phyloP scores from a whole-genome alignment of 1,140 invertebrate genomes.

The Aphis craccivora region DNA sequence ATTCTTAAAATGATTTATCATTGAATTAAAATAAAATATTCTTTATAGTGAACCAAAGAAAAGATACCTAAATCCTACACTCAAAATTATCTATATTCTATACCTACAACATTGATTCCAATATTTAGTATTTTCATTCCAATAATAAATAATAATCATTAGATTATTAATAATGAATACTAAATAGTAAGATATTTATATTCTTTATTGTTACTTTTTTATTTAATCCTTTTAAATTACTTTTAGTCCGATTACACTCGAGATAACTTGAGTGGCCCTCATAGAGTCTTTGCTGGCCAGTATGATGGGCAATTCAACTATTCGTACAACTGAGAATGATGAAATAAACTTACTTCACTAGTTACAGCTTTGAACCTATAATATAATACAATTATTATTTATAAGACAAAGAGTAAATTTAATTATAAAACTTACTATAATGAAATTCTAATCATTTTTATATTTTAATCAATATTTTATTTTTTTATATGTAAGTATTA shows the following conservation, averaged over 20 bases:
- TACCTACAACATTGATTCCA: background rate
- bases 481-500: too few relatives aligned
- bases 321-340: background rate
- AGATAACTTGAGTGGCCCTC: background rate
- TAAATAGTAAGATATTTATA: background rate
- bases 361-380: background rate
- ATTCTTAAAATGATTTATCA: background rate
- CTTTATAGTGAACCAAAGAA: background rate
- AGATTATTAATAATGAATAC: background rate
- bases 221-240: background rate
- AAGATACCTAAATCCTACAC: background rate
- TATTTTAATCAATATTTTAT: too few relatives aligned
- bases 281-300: background rate
- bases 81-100: background rate
- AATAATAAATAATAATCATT: background rate
- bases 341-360: background rate
- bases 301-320: background rate
- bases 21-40: background rate
- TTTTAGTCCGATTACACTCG: background rate
- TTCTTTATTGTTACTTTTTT: background rate
- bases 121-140: background rate
- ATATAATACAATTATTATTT: background rate
- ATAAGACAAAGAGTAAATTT: too few relatives aligned
- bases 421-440: too few relatives aligned
- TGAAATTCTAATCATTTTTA: too few relatives aligned